These are phyloP conservation scores for Limosa lapponica DNA, from an alignment of 2,797 vertebrate genomes.

Conservation along the genomic window DNA sequence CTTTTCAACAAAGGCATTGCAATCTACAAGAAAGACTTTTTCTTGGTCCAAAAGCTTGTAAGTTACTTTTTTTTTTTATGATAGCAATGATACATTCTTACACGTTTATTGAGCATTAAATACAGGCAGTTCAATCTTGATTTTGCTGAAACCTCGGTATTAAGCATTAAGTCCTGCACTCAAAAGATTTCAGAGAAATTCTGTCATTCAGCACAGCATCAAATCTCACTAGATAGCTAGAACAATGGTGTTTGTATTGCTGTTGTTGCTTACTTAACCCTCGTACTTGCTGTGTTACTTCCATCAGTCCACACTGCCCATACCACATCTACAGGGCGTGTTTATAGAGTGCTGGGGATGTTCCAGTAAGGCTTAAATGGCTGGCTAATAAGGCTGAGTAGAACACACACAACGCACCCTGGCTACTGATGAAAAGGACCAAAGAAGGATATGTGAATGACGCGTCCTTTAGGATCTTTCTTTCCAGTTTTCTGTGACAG, in stretches of 20 bases:
- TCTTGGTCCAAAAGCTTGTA: conserved; percentile 97
- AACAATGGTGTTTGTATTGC: neutral
- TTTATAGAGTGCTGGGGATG: neutral
- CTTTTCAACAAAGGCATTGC: conserved; percentile 95
- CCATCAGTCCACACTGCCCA: neutral
- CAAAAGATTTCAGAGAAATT: neutral
- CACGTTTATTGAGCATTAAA: neutral
- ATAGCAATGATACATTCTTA: neutral
- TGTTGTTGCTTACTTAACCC: neutral
- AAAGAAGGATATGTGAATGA: neutral
- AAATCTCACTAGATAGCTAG: neutral
- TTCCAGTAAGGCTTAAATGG: neutral
- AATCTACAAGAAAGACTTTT: conserved; percentile 96
- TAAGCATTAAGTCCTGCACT: neutral
- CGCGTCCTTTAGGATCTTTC: neutral
- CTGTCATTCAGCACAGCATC: neutral
- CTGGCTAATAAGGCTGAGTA: neutral
- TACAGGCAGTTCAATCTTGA: neutral
- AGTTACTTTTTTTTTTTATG: conserved; percentile 36
- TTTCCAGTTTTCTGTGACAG: neutral
- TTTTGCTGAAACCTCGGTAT: neutral
- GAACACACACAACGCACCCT: neutral
- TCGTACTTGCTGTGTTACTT: neutral
- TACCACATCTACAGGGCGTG: neutral
- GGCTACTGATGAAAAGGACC: neutral